Evolutionary conservation across 2,113 vertebrate species (phyloP).

Genomic region (Noctilio leporinus): DNA sequence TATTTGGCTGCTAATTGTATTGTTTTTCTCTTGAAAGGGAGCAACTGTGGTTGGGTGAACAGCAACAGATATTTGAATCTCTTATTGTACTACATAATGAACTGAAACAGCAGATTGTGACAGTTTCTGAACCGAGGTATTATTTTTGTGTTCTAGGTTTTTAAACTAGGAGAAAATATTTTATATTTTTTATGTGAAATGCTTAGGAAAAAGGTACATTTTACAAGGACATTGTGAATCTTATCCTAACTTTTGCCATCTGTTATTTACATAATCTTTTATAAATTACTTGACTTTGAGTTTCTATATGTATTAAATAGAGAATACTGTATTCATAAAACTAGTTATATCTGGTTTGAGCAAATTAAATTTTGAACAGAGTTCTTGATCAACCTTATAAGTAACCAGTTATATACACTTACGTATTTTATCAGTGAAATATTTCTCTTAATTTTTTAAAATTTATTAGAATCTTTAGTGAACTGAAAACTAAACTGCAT

Average conservation of each 20-base stretch:
- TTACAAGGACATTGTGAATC: neutral
- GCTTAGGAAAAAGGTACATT: neutral
- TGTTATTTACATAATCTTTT: neutral
- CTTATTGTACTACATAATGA: slow-evolving; percentile 51
- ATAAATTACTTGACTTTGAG: neutral
- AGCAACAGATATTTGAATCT: slow-evolving; percentile 56
- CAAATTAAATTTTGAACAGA: slow-evolving; percentile 20
- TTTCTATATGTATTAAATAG: neutral
- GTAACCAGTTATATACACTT: neutral
- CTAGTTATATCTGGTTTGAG: slow-evolving; percentile 15
- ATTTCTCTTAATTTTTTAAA: slow-evolving; percentile 38
- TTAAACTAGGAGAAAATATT: neutral
- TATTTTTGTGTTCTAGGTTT: slow-evolving; percentile 21
- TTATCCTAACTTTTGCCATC: neutral
- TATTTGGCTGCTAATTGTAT: slow-evolving; percentile 22
- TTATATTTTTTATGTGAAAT: slow-evolving; percentile 25
- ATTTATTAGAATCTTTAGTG: neutral
- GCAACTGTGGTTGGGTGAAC: slow-evolving; percentile 74
- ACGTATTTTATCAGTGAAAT: slow-evolving; percentile 26
- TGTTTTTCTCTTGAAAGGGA: slow-evolving; percentile 74
- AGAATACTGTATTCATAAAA: slow-evolving; percentile 10
- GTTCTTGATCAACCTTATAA: slow-evolving; percentile 11
- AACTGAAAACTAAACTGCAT: slow-evolving; percentile 59
- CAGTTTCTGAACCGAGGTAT: slow-evolving; percentile 71
- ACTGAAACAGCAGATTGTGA: neutral